These are phyloP conservation scores for Leptinotarsa undecemlineata DNA, from an alignment of 1,140 invertebrate genomes.

Conservation along the genomic window DNA sequence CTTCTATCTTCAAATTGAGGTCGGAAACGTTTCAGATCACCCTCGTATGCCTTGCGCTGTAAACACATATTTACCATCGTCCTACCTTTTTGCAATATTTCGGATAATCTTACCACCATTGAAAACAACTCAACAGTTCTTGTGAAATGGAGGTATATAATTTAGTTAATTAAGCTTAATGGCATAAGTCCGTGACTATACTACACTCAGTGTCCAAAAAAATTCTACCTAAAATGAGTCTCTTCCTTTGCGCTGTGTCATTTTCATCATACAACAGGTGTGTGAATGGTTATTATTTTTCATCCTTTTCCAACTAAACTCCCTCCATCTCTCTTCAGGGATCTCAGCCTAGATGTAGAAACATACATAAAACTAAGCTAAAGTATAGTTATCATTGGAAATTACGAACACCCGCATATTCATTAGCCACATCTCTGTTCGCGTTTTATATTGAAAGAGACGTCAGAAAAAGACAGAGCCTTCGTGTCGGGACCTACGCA, in stretches of 20 bases:
- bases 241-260: conserved; percentile 50
- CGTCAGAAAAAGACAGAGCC: conserved; percentile 15
- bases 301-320: background rate
- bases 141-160: conserved; percentile 53
- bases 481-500: conserved; percentile 9
- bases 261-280: conserved; percentile 49
- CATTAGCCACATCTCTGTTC: conserved; percentile 16
- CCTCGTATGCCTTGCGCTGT: background rate
- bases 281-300: conserved; percentile 28
- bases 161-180: conserved; percentile 55
- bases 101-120: conserved; percentile 30
- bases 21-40: no score
- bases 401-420: conserved; percentile 10
- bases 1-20: no score
- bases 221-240: conserved; percentile 46
- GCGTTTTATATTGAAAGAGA: background rate
- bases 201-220: conserved; percentile 44
- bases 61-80: background rate
- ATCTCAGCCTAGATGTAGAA: background rate
- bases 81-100: conserved; percentile 13
- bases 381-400: conserved; percentile 11
- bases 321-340: background rate
- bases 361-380: background rate
- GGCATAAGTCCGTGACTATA: conserved; percentile 52
- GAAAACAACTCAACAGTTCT: conserved; percentile 46